Evolutionary conservation across 2,888 invertebrate species (phyloP), one percentile per base, ranked within the genome.

Genomic region (Tigriopus californicus): DNA sequence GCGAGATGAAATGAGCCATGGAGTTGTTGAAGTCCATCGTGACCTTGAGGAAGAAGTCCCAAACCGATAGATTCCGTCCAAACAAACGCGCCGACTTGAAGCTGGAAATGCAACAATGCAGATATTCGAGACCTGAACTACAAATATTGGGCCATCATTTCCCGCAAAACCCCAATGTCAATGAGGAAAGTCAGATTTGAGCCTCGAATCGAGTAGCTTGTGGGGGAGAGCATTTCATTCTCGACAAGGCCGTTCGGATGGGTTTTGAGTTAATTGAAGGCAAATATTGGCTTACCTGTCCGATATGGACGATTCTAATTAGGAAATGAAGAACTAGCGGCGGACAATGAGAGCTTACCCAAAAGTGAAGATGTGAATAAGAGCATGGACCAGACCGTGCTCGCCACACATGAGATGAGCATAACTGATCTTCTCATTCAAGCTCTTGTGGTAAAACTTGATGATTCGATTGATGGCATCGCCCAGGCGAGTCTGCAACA

Each of bases 391-490:
- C 8, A 98, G 76, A 1, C 97, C 97, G 64, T 83, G 81, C 70
- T 97, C 95, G 0, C 97, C 97, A 71, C 97, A 98, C 22, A 98
- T 74, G 56, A 98, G 75, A 52, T 86, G 85, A 44, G 97, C 95
- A 61, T 97, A 74, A 0, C 85, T 68, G 12, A 69, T 69, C 15
- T 67, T 64, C 69, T 91, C 82, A 61, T 87, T 81, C 67, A 81
- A 84, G n/a, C 85, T 79, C 66, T 87, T 82, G 69, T 90, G 91
- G 70, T 90, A 92, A 79, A 91, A 90, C 72, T 97, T 95, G 20
- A 97, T 92, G 15, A 41, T 56, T 12, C 33, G 13, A 25, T 41
- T 44, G n/a, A 42, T 53, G 24, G 49, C n/a, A 41, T 59, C 54
- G 5, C 54, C 54, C 11, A 54, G 40, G 15, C 25, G 25, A 6